A percentile compares a stretch with the other conserved stretches of the same genome.
These are phyloP conservation scores for Spea hammondii DNA, from an alignment of 2,797 vertebrate genomes.

Conservation along the genomic window DNA sequence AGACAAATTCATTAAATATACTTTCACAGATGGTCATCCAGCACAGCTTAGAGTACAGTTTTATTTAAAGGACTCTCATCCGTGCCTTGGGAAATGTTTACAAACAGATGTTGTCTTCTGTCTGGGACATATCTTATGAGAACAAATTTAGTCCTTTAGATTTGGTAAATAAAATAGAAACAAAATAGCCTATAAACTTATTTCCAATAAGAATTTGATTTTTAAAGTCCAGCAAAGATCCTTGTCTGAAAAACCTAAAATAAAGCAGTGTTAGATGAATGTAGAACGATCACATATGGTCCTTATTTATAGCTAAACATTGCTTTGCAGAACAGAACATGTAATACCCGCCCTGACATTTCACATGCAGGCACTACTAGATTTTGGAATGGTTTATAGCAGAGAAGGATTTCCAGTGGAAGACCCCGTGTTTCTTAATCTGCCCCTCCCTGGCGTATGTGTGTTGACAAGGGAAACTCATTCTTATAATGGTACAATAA, in stretches of 20 bases:
- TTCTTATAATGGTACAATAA: too few relatives aligned
- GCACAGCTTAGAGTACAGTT: conserved; percentile 15
- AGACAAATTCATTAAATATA: conserved; percentile 15
- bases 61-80: conserved; percentile 15
- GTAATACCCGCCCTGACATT: neutral
- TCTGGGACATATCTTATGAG: conserved; percentile 3
- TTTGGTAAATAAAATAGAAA: neutral
- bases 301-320: conserved; percentile 1
- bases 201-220: neutral
- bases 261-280: neutral
- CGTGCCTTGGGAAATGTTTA: conserved; percentile 18
- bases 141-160: neutral
- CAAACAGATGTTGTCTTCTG: conserved; percentile 24
- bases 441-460: too few relatives aligned
- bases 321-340: neutral
- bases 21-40: conserved; percentile 28
- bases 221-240: neutral
- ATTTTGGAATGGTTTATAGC: too few relatives aligned
- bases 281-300: conserved; percentile 9
- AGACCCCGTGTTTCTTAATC: too few relatives aligned
- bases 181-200: neutral
- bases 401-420: too few relatives aligned
- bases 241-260: neutral
- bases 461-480: too few relatives aligned
- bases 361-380: neutral